Evolutionary conservation across 37 sponge, comb jelly and placozoan species (phyloP), one percentile per base, ranked within the genome.

Genomic region (Spongilla lacustris): DNA sequence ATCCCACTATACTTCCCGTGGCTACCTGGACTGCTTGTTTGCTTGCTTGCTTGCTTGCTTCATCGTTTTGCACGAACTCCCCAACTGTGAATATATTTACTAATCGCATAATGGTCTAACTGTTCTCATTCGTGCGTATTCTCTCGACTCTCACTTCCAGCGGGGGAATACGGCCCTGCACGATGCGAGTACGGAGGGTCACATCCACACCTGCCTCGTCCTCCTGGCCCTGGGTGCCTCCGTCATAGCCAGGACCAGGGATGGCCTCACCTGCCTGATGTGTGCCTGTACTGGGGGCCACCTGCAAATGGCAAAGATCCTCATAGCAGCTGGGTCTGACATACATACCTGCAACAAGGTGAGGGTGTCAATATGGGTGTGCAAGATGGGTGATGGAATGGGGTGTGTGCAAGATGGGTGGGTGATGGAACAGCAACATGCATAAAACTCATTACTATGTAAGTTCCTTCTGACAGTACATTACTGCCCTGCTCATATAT

Each of bases 191-290:
- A 31, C 82, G 36, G 89, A 93, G 27, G 89, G 93, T 1, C 89
- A 85, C 73, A 82, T 73, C 3, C n/a, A 50, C 26, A 70, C 88
- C 11, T 67, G 74, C 11, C 82, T 84, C 31, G 83, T 89, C 30
- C 83, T 93, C 14, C 78, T 93, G 6, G 76, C 88, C 26, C 32
- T 86, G 49, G 93, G 89, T 25, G 93, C 89, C 5, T 68, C 31
- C 6, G 38, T 87, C 22, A 73, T 38, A 27, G 81, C 81, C n/a
- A 50, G 76, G 50, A 81, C 81, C 66, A 89, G 83, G 77, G 94
- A 93, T 32, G 87, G 94, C n/a, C 77, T 81, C 84, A 89, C 94
- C 22, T 85, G 79, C 50, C 81, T 89, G 74, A 93, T 93, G 94
- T 81, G 83, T 72, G 90, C 94, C 0, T 84, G 81, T 49, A 73